These are phyloP conservation scores for Stercorarius parasiticus DNA, from an alignment of 2,113 vertebrate genomes.

Conservation along the genomic window DNA sequence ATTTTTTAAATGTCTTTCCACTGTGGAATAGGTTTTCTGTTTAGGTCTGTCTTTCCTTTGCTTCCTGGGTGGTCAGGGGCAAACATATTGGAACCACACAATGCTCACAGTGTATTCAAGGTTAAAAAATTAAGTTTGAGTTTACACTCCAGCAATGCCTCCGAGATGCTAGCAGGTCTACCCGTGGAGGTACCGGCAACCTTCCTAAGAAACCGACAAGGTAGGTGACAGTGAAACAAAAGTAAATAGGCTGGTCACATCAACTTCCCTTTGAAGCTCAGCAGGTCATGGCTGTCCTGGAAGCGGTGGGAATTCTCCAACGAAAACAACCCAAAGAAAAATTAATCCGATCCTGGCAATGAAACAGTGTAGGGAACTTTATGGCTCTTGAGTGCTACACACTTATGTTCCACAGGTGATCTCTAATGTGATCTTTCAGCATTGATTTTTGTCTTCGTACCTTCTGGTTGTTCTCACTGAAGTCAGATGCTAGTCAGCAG, in stretches of 20 bases:
- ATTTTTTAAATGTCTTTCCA: background rate
- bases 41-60: background rate
- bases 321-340: background rate
- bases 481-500: background rate
- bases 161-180: background rate
- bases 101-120: background rate
- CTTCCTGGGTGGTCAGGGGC: background rate
- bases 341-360: background rate
- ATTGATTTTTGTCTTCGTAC: background rate
- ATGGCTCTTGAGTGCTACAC: background rate
- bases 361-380: background rate
- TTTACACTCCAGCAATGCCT: background rate
- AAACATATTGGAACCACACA: background rate
- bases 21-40: background rate
- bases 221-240: background rate
- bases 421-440: background rate
- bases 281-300: background rate
- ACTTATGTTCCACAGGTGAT: background rate
- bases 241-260: background rate
- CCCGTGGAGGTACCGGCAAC: fast-evolving
- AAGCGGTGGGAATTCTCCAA: background rate
- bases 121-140: background rate
- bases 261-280: background rate
- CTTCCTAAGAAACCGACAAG: background rate
- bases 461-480: background rate